Evolutionary conservation across 1,140 invertebrate genomes (phyloP).

Genomic region (Scaptomyza pallida): DNA sequence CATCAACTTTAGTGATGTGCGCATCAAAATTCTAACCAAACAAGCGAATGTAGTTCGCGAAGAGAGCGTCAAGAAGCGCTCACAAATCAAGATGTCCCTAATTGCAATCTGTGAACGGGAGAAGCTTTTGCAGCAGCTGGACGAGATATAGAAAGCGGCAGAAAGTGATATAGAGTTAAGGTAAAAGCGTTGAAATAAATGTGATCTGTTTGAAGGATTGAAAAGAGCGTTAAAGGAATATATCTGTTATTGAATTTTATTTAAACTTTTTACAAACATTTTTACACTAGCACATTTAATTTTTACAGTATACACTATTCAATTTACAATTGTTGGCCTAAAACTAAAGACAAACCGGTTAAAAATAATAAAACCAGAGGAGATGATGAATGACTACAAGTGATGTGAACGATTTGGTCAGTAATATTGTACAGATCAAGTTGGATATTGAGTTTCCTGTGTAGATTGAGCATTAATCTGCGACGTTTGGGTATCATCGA

Average conservation of each 20-base stretch:
- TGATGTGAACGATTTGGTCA: neutral
- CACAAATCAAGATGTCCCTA: constrained; percentile 91
- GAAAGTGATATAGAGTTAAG: neutral
- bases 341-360: neutral
- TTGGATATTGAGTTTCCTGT: neutral
- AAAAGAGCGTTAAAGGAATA: too few relatives aligned
- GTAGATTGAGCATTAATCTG: neutral
- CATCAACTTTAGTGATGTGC: constrained; percentile 88
- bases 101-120: constrained; percentile 87
- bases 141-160: neutral
- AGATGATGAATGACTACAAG: neutral
- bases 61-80: constrained; percentile 89
- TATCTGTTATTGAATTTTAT: neutral
- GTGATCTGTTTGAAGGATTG: too few relatives aligned
- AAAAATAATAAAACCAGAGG: neutral
- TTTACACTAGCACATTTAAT: constrained; percentile 45
- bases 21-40: constrained; percentile 87
- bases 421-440: neutral
- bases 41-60: constrained; percentile 87
- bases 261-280: neutral
- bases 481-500: neutral
- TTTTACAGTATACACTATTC: constrained; percentile 41
- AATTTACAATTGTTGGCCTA: constrained; percentile 62
- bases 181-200: neutral
- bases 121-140: constrained; percentile 52